These are phyloP conservation scores for Sycophila texana DNA, from an alignment of 2,888 invertebrate genomes.

Conservation along the genomic window DNA sequence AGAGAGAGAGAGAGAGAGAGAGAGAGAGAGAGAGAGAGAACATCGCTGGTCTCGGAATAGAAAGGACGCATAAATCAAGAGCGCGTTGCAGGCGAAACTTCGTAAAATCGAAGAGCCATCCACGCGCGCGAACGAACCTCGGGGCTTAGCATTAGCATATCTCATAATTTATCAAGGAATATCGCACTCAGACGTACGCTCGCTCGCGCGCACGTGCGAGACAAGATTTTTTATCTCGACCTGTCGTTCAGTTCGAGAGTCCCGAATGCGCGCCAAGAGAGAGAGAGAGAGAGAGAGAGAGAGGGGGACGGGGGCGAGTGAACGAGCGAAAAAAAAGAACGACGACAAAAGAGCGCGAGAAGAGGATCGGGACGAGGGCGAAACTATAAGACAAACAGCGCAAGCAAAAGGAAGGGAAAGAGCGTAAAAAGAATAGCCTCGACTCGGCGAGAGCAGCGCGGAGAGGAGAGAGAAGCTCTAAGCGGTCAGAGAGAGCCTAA, in stretches of 20 bases:
- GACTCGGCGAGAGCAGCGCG: background rate
- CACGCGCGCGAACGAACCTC: background rate
- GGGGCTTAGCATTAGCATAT: constrained; percentile 36
- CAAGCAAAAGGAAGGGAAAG: background rate
- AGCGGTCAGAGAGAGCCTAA: constrained; percentile 39
- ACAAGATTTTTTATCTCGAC: constrained; percentile 36
- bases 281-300: background rate
- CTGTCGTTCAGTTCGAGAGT: constrained; percentile 18
- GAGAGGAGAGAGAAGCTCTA: constrained; percentile 23
- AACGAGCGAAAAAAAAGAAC: background rate
- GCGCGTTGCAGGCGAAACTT: constrained; percentile 9
- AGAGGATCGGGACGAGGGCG: constrained; percentile 26
- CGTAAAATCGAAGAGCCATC: constrained; percentile 30
- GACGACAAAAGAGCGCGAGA: constrained; percentile 44
- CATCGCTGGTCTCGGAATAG: background rate
- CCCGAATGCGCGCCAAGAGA: background rate
- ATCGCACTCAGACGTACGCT: constrained; percentile 2
- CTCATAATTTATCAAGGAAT: constrained; percentile 43
- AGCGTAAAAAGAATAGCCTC: constrained; percentile 2
- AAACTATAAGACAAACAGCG: constrained; percentile 48
- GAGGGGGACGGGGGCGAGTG: too few relatives aligned
- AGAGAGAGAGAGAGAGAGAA: too few relatives aligned
- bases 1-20: too few relatives aligned
- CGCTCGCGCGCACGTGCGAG: background rate
- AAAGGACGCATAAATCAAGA: constrained; percentile 31